These are phyloP conservation scores for Parnassius apollo DNA, from an alignment of 2,888 invertebrate species.

Conservation along the genomic window DNA sequence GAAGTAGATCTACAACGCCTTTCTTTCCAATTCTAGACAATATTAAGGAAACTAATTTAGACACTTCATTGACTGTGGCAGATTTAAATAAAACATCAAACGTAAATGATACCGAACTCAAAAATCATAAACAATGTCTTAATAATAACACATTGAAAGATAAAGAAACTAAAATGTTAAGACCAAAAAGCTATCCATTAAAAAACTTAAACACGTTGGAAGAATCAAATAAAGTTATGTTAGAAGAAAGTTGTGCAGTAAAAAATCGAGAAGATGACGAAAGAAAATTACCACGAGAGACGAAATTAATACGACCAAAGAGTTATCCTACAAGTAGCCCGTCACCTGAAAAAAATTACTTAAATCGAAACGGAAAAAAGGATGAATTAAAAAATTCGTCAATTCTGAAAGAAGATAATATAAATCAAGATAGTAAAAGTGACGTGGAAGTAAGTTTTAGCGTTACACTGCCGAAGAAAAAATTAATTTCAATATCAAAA, in stretches of 20 bases:
- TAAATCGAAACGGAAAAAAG: conserved; percentile 50
- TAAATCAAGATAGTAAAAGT: conserved; percentile 46
- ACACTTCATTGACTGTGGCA: conserved; percentile 38
- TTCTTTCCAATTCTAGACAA: conserved; percentile 77
- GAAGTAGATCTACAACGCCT: conserved; percentile 73
- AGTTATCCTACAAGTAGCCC: conserved; percentile 81
- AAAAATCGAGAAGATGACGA: conserved; percentile 48
- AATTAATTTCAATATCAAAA: conserved; percentile 42
- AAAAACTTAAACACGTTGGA: conserved; percentile 60
- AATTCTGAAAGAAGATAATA: conserved; percentile 42
- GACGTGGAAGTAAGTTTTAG: conserved; percentile 75
- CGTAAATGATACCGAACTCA: conserved; percentile 27
- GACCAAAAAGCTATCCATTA: conserved; percentile 83
- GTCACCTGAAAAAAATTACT: conserved; percentile 66
- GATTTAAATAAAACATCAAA: conserved; percentile 14
- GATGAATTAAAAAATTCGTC: conserved; percentile 46
- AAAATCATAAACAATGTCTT: conserved; percentile 38
- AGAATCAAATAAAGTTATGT: conserved; percentile 43
- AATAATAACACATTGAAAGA: conserved; percentile 40
- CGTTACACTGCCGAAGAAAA: conserved; percentile 67
- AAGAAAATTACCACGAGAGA: conserved; percentile 53
- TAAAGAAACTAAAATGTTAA: conserved; percentile 68
- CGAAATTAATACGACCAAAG: conserved; percentile 79
- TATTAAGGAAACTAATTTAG: conserved; percentile 66
- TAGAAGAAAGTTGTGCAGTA: conserved; percentile 41